A percentile compares a stretch with the other conserved stretches of the same genome.
These are phyloP conservation scores for Scelioninae gen. 1 DNA, from an alignment of 2,888 invertebrate species.

Conservation along the genomic window DNA sequence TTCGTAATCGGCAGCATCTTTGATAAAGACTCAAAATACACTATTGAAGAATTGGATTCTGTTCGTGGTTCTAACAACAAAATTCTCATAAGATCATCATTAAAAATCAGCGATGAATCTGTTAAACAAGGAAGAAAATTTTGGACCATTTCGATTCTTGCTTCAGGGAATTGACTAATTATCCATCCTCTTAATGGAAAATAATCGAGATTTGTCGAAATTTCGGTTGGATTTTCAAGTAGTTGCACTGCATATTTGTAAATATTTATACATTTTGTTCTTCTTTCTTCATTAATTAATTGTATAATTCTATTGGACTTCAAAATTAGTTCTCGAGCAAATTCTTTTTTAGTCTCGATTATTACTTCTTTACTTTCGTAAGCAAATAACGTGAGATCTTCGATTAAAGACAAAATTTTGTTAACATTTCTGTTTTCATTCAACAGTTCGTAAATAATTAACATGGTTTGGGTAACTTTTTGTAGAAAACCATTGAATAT, in stretches of 20 bases:
- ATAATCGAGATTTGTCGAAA: constrained; percentile 46
- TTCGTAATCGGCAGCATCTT: constrained; percentile 76
- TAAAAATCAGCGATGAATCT: constrained; percentile 57
- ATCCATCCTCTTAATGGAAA: constrained; percentile 78
- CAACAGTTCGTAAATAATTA: constrained; percentile 71
- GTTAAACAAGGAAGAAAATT: constrained; percentile 78
- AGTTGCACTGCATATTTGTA: constrained; percentile 76
- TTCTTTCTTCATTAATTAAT: constrained; percentile 70
- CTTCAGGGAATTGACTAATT: constrained; percentile 74
- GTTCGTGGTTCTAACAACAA: background rate
- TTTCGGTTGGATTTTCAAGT: constrained; percentile 73
- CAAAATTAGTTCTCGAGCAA: constrained; percentile 74
- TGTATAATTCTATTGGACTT: constrained; percentile 71
- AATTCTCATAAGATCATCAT: constrained; percentile 9
- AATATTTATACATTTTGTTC: constrained; percentile 76
- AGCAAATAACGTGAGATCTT: constrained; percentile 77
- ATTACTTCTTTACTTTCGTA: constrained; percentile 72
- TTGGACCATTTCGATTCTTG: constrained; percentile 75
- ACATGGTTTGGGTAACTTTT: constrained; percentile 73
- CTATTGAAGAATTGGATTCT: background rate
- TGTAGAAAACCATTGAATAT: constrained; percentile 78
- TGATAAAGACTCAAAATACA: constrained; percentile 77
- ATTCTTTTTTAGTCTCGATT: constrained; percentile 63
- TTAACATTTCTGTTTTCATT: constrained; percentile 71
- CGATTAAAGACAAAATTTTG: constrained; percentile 76